Evolutionary conservation across 64 coral and sea anemone species (phyloP), one percentile per base, ranked within the genome.

Genomic region (Porites australiensis): DNA sequence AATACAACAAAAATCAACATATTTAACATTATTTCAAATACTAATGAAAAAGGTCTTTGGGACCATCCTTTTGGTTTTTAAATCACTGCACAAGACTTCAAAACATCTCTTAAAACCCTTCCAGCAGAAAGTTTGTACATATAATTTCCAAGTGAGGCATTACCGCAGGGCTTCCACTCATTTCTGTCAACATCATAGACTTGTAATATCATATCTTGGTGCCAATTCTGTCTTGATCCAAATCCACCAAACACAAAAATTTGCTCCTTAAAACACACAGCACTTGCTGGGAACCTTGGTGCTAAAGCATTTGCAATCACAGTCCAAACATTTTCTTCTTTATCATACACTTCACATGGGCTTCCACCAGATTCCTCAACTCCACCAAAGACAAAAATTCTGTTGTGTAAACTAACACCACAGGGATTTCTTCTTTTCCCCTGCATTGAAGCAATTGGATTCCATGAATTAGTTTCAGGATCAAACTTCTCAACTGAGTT

Each of bases 341-440:
- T 94, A 21, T 89, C 60, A 55, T 94, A 94, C 44, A 74, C 50
- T 69, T 94, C 93, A 77, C 93, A 89, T 3, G 68, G 53, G 6
- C 22, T 3, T 19, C 77, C 58, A 13, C 78, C 93, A 43, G 75
- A 55, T 8, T n/a, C 87, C 3, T 75, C 52, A 13, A 71, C 81
- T 3, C 93, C 93, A 4, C 93, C 93, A 52, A 94, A 57, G 5
- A 94, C 87, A 50, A 83, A 94, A 60, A 94, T 89, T 11, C 13
- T 72, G 18, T 85, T 74, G 54, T 84, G 78, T 27, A 54, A 58
- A 27, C 69, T 64, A 19, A 94, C 86, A 11, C 93, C 93, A 44
- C 44, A 63, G 0, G 93, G 87, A 47, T 79, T 61, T 45, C 67
- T 88, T 18, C 93, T 58, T 48, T 67, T 50, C 6, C 82, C 82